Evolutionary conservation across 2,797 vertebrate genomes (phyloP), one percentile per base, ranked within the genome.

Genomic region (Hyperoplus immaculatus): DNA sequence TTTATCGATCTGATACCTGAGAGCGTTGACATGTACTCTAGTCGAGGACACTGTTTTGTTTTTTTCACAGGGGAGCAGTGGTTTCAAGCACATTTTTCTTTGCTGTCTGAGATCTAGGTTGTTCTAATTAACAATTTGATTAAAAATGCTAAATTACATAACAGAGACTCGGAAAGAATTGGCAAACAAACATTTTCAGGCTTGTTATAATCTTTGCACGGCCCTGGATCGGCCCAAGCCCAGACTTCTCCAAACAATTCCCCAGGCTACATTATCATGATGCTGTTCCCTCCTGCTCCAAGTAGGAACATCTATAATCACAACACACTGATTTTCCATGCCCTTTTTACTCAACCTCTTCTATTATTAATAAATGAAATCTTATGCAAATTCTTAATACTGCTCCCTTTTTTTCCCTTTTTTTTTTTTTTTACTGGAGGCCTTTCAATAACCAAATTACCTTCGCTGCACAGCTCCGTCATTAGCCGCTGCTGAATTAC

Each of bases 361-460:
- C 29, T 57, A 14, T 72, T 83, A 69, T 14, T 79, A 60, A 55
- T 84, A 72, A 87, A 80, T 77, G 83, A 13, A 5, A 50, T 81
- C 85, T 76, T 59, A 81, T 84, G 77, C 68, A 84, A 76, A 73
- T 16, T 78, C 51, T 66, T 67, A 60, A 77, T 46, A 39, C 21
- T 45, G 18, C 63, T 53, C 7, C 8, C n/a, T 72, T 64, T 63
- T 45, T n/a, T 39, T 29, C 29, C 29, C 29, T 29, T 29, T 29
- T 29, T 29, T 29, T 29, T 29, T 72, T 56, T 60, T 61, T 42
- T 49, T 53, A 43, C 10, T 73, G 57, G 7, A n/a, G 66, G 46
- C 72, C 62, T 39, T 69, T 81, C 80, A 51, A 66, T 76, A 61
- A 85, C 85, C 66, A 38, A 75, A 80, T 88, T 83, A 81, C 80